A percentile compares a stretch with the other conserved stretches of the same genome.
Evolutionary conservation across 2,797 vertebrate genomes (phyloP).

Genomic region (Thamnophis elegans): DNA sequence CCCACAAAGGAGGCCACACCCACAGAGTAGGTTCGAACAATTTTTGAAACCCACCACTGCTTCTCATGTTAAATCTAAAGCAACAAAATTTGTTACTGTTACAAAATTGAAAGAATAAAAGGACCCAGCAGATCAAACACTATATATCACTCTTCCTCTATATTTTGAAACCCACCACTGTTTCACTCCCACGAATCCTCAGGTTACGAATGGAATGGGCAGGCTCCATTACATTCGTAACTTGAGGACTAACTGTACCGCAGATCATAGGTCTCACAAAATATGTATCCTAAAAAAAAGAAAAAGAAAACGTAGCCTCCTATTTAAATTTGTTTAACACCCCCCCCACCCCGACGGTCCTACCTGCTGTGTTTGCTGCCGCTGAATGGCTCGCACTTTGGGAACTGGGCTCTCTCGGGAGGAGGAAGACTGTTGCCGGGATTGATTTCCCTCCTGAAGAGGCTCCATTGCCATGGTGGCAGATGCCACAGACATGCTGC

Average conservation of each 20-base stretch:
- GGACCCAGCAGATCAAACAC: neutral
- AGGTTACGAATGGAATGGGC: neutral
- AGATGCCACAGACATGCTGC: slow-evolving; percentile 73
- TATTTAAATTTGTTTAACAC: neutral
- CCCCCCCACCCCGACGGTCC: too few species aligned
- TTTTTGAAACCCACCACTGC: slow-evolving; percentile 38
- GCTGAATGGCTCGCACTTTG: slow-evolving; percentile 75
- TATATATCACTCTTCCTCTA: neutral
- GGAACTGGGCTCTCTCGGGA: slow-evolving; percentile 81
- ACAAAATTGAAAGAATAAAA: neutral
- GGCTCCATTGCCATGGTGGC: slow-evolving; percentile 74
- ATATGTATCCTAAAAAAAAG: neutral
- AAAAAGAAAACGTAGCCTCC: neutral
- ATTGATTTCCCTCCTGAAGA: slow-evolving; percentile 70
- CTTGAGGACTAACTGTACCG: neutral
- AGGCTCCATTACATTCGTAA: neutral
- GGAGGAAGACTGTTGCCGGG: slow-evolving; percentile 78
- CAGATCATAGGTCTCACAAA: neutral
- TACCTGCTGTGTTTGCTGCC: slow-evolving; percentile 82
- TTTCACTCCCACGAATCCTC: neutral
- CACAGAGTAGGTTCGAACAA: too few species aligned
- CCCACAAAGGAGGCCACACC: too few species aligned
- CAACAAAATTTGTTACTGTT: slow-evolving; percentile 5
- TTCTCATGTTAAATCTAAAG: neutral
- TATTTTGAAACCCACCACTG: too few species aligned